A percentile compares a stretch with the other conserved stretches of the same genome.
These are phyloP conservation scores for Lycocorax pyrrhopterus DNA, from an alignment of 2,113 vertebrate species.

Conservation along the genomic window DNA sequence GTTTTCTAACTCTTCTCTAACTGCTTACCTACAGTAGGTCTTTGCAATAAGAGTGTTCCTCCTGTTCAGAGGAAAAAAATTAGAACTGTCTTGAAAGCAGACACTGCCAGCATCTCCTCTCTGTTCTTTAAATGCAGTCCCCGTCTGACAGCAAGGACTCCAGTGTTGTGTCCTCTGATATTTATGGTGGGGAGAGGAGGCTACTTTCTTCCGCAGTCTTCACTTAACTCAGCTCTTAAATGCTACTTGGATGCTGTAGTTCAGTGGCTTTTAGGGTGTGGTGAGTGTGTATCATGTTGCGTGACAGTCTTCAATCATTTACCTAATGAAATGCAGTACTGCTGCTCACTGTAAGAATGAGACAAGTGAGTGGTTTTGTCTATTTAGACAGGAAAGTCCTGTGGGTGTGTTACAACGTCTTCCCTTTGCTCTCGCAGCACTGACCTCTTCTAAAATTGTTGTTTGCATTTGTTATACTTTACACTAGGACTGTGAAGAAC, in stretches of 20 bases:
- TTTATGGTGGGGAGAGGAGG: not conserved
- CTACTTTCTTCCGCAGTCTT: not conserved
- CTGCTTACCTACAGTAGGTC: not conserved
- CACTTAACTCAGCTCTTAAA: not conserved
- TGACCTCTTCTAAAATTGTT: not conserved
- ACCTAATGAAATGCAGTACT: not conserved
- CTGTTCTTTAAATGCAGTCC: not conserved
- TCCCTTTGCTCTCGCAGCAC: not conserved
- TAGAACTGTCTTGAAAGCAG: not conserved
- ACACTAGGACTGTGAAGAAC: not conserved
- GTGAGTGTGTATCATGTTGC: not conserved
- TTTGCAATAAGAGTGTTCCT: not conserved
- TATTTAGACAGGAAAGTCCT: not conserved
- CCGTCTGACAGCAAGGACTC: not conserved
- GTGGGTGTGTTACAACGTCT: fast-evolving
- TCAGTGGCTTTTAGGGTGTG: not conserved
- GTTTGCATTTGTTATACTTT: not conserved
- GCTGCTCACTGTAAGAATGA: not conserved
- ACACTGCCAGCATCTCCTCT: not conserved
- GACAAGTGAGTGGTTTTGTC: not conserved
- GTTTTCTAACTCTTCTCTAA: not conserved
- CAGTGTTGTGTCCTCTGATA: not conserved
- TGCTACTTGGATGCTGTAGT: not conserved
- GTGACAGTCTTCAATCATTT: not conserved
- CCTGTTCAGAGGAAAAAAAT: not conserved